A percentile compares a stretch with the other conserved stretches of the same genome.
Evolutionary conservation across 2,113 vertebrate genomes (phyloP).

Genomic region (rabbit (Oryctolagus cuniculus)): mOryCun1.1 NC_091451.1:10836001-10836500

Average conservation of each 20-base stretch:
- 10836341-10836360: neutral
- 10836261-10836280: neutral
- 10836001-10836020: conserved; percentile 14
- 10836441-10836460: neutral
- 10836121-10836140: neutral
- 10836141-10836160: neutral
- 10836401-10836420: neutral
- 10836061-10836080: neutral
- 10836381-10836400: neutral
- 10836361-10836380: neutral
- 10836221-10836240: neutral
- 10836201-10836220: neutral
- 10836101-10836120: neutral
- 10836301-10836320: neutral
- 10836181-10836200: neutral
- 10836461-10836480: neutral
- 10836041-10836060: neutral
- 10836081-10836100: neutral
- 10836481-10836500: neutral
- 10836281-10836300: neutral
- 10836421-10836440: neutral
- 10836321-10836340: neutral
- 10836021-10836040: neutral
- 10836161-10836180: neutral
- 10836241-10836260: neutral